Conservation (phyloP, 2,797 vertebrate species). For the Lemur catta region DNA sequence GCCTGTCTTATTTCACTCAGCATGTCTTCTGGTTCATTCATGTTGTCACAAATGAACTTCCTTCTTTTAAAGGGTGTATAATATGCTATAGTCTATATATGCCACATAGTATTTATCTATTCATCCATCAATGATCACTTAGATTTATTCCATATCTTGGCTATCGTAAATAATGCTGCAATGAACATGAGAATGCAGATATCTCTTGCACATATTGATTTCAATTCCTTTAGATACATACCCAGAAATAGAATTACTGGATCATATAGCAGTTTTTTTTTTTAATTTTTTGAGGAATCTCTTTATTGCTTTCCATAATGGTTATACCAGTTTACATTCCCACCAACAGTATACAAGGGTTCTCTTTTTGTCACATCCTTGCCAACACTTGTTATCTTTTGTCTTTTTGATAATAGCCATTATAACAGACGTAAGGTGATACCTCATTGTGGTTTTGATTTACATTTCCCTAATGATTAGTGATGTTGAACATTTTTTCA, state of each 20-base stretch:
- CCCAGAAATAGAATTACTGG: not conserved
- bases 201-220: not conserved
- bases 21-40: not conserved
- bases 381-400: not conserved
- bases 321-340: not conserved
- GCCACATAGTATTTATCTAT: not conserved
- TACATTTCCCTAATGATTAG: not conserved
- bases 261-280: not conserved
- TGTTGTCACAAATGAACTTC: not conserved
- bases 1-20: not conserved
- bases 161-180: not conserved
- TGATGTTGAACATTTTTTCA: not conserved
- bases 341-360: not conserved
- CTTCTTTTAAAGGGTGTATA: not conserved
- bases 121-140: not conserved
- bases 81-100: not conserved
- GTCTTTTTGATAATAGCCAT: not conserved
- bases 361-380: not conserved
- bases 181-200: not conserved
- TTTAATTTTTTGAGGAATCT: not conserved
- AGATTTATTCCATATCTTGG: not conserved
- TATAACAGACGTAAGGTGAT: not conserved
- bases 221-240: not conserved
- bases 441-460: not conserved
- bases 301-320: not conserved